phyloP scores from a whole-genome alignment of 2,888 invertebrate species.

The Ferrisia virgata region DNA sequence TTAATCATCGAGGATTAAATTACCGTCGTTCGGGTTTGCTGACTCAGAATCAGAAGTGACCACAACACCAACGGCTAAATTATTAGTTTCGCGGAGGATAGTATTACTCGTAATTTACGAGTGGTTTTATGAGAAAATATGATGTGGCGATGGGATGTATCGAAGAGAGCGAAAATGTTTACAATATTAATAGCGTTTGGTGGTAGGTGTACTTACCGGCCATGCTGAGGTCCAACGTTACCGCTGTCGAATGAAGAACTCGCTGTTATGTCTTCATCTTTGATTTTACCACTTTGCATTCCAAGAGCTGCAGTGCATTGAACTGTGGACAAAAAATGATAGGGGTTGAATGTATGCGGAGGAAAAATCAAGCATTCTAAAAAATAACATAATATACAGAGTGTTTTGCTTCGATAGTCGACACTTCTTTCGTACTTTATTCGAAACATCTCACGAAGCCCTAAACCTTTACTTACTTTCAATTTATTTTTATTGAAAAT shows the following conservation, averaged over 20 bases:
- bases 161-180: neutral
- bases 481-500: too few species aligned
- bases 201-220: conserved; percentile 57
- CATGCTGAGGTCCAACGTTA: conserved; percentile 64
- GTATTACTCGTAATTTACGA: neutral
- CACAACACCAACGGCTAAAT: neutral
- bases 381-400: too few species aligned
- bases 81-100: neutral
- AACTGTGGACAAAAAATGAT: conserved; percentile 56
- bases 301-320: conserved; percentile 62
- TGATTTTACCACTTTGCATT: conserved; percentile 64
- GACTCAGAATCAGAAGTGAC: neutral
- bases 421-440: too few species aligned
- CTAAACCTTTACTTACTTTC: too few species aligned
- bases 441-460: too few species aligned
- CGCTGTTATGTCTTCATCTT: conserved; percentile 62
- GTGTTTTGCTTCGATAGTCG: too few species aligned
- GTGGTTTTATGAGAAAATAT: neutral
- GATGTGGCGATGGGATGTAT: neutral
- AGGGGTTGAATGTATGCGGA: too few species aligned
- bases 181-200: neutral
- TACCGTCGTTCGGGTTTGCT: neutral
- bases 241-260: conserved; percentile 64
- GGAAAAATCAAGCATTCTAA: too few species aligned
- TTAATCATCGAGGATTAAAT: neutral